These are phyloP conservation scores for Drosophila mettleri DNA, from an alignment of 2,888 invertebrate genomes.

Conservation along the genomic window DNA sequence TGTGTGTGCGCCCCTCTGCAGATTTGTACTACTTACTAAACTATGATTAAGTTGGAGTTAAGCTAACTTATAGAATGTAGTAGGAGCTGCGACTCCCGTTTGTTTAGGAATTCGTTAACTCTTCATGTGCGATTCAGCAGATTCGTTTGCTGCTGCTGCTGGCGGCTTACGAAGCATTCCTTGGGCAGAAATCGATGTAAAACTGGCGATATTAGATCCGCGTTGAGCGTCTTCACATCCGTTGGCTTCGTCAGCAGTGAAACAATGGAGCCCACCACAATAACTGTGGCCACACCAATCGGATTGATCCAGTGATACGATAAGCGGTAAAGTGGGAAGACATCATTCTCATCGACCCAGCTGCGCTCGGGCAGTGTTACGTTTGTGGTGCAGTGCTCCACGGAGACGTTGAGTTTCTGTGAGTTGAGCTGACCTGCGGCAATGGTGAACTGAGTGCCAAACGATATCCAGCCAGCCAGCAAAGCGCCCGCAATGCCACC, in stretches of 20 bases:
- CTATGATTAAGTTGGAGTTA: constrained; percentile 41
- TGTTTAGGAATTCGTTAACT: constrained; percentile 28
- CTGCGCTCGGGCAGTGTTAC: constrained; percentile 47
- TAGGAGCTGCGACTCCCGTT: constrained; percentile 19
- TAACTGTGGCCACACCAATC: constrained; percentile 88
- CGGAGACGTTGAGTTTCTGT: constrained; percentile 86
- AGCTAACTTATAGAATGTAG: constrained; percentile 29
- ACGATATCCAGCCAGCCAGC: constrained; percentile 87
- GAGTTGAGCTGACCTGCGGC: constrained; percentile 87
- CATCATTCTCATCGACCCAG: constrained; percentile 85
- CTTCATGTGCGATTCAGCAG: constrained; percentile 40
- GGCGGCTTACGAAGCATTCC: constrained; percentile 76
- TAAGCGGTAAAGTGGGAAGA: constrained; percentile 91
- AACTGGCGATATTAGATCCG: constrained; percentile 87
- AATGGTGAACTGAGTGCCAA: constrained; percentile 89
- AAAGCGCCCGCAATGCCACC: constrained; percentile 88
- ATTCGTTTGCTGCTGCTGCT: constrained; percentile 52
- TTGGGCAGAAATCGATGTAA: constrained; percentile 85
- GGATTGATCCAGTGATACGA: constrained; percentile 94
- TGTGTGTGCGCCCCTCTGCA: constrained; percentile 30
- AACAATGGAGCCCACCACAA: constrained; percentile 89
- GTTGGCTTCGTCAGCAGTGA: constrained; percentile 87
- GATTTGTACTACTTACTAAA: constrained; percentile 48
- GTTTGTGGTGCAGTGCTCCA: constrained; percentile 84
- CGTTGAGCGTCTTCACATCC: constrained; percentile 86